Conservation (phyloP, 1,140 invertebrate genomes). For the Drosophila truncata region DNA sequence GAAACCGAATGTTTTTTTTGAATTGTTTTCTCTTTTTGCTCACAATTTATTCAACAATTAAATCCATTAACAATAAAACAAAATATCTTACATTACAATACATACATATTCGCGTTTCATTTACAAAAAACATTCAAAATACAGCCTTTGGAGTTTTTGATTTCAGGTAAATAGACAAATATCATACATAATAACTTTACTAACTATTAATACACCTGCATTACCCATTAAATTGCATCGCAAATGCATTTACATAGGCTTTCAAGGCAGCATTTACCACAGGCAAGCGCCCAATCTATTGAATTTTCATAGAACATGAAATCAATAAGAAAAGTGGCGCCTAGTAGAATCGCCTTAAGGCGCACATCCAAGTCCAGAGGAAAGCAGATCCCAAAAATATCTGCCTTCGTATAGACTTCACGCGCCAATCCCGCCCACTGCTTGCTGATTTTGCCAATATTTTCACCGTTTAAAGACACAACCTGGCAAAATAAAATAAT, state of each 20-base stretch:
- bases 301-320: slow-evolving; percentile 91
- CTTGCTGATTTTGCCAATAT: slow-evolving; percentile 92
- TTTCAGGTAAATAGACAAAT: not conserved
- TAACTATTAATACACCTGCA: not conserved
- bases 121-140: not conserved
- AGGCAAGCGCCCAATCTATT: slow-evolving; percentile 26
- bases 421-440: slow-evolving; percentile 90
- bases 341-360: slow-evolving; percentile 92
- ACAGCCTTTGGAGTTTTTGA: not conserved
- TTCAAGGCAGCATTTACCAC: not conserved
- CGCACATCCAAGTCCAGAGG: slow-evolving; percentile 92
- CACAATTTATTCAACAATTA: not conserved
- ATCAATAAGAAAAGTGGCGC: slow-evolving; percentile 90
- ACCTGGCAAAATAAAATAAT: slow-evolving; percentile 84
- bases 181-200: not conserved
- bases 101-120: not conserved
- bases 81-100: not conserved
- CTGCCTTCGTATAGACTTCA: slow-evolving; percentile 91
- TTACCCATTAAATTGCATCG: not conserved
- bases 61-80: not conserved
- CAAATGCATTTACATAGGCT: not conserved
- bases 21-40: not conserved
- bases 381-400: slow-evolving; percentile 92
- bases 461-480: slow-evolving; percentile 88
- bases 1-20: not conserved